Evolutionary conservation across 2,797 vertebrate genomes (phyloP).

Genomic region (Decapterus maruadsi): DNA sequence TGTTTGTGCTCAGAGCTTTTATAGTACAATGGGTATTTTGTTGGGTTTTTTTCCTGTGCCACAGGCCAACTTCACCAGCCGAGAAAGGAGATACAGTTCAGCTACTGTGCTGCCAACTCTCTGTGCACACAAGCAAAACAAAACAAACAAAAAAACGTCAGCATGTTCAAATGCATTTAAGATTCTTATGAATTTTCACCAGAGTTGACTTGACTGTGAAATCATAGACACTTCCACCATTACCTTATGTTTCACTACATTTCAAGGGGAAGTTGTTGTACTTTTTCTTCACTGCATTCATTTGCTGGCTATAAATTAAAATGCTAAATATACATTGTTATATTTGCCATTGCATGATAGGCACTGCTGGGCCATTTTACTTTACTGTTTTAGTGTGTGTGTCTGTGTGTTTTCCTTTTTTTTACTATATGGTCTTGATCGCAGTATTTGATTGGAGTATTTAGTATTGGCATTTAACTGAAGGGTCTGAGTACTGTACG

Average conservation of each 20-base stretch:
- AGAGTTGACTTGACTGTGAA: not conserved
- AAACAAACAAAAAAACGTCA: not conserved
- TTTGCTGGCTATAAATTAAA: not conserved
- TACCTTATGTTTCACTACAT: not conserved
- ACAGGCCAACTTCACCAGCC: slow-evolving; percentile 53
- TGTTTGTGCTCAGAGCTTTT: slow-evolving; percentile 59
- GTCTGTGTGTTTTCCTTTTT: too few species aligned
- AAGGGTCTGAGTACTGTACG: not conserved
- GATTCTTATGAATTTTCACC: not conserved
- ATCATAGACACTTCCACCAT: not conserved
- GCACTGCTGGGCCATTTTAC: not conserved
- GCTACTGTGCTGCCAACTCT: slow-evolving; percentile 5
- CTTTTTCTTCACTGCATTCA: not conserved
- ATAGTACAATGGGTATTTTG: slow-evolving; percentile 77
- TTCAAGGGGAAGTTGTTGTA: not conserved
- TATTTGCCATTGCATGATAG: not conserved
- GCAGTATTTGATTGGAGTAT: too few species aligned
- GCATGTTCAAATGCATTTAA: not conserved
- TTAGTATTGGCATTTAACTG: not conserved
- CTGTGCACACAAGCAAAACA: not conserved
- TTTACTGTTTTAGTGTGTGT: not conserved
- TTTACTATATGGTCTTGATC: too few species aligned
- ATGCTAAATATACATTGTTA: not conserved
- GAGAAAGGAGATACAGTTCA: slow-evolving; percentile 51
- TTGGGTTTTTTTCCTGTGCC: slow-evolving; percentile 47